Percentiles rank a stretch among this genome's conserved stretches.
phyloP scores from a whole-genome alignment of 2,888 invertebrate species.

The Leuctra nigra region DNA sequence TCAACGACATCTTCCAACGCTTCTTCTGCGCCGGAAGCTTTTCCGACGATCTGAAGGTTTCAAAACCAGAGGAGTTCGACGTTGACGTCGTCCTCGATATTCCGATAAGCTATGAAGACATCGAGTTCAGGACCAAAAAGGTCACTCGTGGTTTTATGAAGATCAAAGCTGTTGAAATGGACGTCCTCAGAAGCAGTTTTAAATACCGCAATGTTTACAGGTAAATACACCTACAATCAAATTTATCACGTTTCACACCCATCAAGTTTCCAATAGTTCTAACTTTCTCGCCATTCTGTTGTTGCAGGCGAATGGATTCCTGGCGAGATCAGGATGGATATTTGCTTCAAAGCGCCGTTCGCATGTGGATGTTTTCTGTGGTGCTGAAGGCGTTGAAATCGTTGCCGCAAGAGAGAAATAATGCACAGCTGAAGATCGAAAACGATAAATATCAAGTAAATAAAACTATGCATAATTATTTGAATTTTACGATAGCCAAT shows the following conservation, averaged over 20 bases:
- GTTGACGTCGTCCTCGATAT: conserved; percentile 51
- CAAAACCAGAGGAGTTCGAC: conserved; percentile 54
- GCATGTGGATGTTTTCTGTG: conserved; percentile 49
- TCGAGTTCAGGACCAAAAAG: conserved; percentile 10
- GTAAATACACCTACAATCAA: no score
- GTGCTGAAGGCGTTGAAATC: conserved; percentile 40
- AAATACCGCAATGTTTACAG: conserved; percentile 12
- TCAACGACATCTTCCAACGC: conserved; percentile 14
- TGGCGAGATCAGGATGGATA: conserved; percentile 45
- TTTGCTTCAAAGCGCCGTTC: conserved; percentile 45
- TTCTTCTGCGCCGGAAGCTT: conserved; percentile 47
- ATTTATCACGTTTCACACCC: no score
- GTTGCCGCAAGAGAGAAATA: conserved; percentile 20
- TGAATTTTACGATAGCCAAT: no score
- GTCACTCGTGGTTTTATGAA: conserved; percentile 3
- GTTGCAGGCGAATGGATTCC: conserved; percentile 38
- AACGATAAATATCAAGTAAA: no score
- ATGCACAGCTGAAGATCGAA: no score
- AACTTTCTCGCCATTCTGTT: no score
- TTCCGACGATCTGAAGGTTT: conserved; percentile 52
- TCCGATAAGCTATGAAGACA: conserved; percentile 16
- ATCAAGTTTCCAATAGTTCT: no score
- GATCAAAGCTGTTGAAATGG: conserved; percentile 4
- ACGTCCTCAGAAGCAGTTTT: conserved; percentile 7
- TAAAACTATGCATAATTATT: no score